Base-by-base conservation (phyloP, 2,113 vertebrate genomes). In the Clupea harengus region DNA sequence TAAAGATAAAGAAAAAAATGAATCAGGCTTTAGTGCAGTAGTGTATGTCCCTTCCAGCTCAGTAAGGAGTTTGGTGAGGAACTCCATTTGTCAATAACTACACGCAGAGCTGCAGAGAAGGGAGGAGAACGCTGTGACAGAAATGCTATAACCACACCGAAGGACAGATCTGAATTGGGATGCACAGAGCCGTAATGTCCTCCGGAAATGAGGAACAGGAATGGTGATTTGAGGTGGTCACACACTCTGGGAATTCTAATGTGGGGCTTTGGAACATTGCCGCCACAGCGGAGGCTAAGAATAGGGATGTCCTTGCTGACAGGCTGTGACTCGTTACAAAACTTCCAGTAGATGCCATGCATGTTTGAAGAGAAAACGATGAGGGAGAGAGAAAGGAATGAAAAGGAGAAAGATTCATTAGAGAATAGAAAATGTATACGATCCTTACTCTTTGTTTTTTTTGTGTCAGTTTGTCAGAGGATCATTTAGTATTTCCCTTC, bases 191-290 rank as follows among this genome's bases (percentile, higher is more conserved):
- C 4, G 10, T 44, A 10, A 15, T 39, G 3, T 39, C 15, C 28
- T 78, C 72, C 72, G 72, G 72, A 78, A 78, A 32, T 78, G 72
- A 78, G 25, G 28, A 78, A 32, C 72, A 39, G 72, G 28, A 44
- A 78, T 78, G 13, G 72, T 32, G 25, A 78, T 78, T 78, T 28
- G 28, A 78, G 11, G 32, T 5, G 32, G 72, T 78, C 13, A 78
- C 28, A 78, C 72, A 78, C 72, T 78, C 28, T 0, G 72, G 72
- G 72, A 78, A 78, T 78, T 78, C 72, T 78, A 32, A 78, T 78
- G 28, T 78, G 72, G 25, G 32, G 72, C 72, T 78, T 39, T 5
- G 28, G 72, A 78, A 78, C 72, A 32, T 15, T 39, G 72, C 25
- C 15, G 32, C 72, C 72, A 78, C 72, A 44, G 72, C 17, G 11